Evolutionary conservation across 2,888 invertebrate species (phyloP).

Genomic region (Sthenelais limicola): DNA sequence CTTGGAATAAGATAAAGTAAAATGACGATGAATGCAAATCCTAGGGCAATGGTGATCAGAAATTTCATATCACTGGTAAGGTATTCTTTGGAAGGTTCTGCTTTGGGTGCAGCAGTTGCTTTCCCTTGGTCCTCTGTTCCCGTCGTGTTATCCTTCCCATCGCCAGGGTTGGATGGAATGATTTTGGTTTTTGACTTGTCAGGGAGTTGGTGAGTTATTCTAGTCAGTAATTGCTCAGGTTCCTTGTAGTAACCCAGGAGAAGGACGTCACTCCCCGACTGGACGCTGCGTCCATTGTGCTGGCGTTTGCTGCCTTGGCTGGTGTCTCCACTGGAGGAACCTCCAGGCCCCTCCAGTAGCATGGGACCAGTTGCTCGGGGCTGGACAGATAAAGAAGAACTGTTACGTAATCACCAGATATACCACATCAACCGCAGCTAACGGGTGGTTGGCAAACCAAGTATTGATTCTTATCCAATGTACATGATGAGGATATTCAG

Average conservation of each 20-base stretch:
- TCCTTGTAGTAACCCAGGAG: constrained; percentile 69
- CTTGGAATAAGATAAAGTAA: constrained; percentile 53
- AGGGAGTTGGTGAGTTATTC: constrained; percentile 59
- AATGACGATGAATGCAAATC: constrained; percentile 56
- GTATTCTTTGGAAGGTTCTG: too few relatives aligned
- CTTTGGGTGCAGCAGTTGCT: neutral
- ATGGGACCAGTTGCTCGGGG: constrained; percentile 24
- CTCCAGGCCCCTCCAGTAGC: constrained; percentile 44
- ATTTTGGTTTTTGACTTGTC: neutral
- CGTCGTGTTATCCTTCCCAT: neutral
- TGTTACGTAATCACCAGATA: neutral
- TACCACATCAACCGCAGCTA: too few relatives aligned
- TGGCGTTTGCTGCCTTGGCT: constrained; percentile 16
- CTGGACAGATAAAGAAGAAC: too few relatives aligned
- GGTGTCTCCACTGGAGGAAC: constrained; percentile 4
- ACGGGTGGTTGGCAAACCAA: too few relatives aligned
- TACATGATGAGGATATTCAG: too few relatives aligned
- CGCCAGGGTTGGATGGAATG: neutral
- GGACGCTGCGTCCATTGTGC: constrained; percentile 50
- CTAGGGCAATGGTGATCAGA: constrained; percentile 56
- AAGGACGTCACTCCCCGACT: constrained; percentile 55
- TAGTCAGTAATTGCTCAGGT: constrained; percentile 62
- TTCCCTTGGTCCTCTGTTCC: neutral
- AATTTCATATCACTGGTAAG: constrained; percentile 60
- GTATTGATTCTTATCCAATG: too few relatives aligned